Conservation (phyloP, 2,888 invertebrate genomes). For the Drosophila koepferae region DNA sequence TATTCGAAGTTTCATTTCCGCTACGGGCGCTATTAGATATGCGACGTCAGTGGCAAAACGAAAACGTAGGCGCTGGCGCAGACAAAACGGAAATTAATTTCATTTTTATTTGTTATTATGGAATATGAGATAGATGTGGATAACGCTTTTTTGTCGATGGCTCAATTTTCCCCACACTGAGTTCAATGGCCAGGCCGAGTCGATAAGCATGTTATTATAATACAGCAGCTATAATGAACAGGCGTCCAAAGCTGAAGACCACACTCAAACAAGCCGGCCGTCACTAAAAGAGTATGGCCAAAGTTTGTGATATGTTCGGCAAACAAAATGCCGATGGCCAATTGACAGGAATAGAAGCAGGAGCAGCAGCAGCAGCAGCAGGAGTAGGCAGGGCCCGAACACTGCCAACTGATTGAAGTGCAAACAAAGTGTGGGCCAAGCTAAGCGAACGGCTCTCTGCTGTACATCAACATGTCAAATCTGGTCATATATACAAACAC, state of each 20-base stretch:
- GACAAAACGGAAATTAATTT: constrained; percentile 73
- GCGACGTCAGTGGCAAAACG: constrained; percentile 30
- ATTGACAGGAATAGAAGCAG: constrained; percentile 54
- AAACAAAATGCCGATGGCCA: constrained; percentile 77
- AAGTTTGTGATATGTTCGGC: constrained; percentile 78
- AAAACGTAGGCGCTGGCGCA: constrained; percentile 27
- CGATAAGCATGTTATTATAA: constrained; percentile 76
- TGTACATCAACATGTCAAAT: constrained; percentile 46
- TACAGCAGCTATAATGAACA: constrained; percentile 66
- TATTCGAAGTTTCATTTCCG: constrained; percentile 69
- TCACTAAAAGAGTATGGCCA: constrained; percentile 46
- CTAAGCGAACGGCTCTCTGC: constrained; percentile 42
- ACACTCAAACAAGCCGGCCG: constrained; percentile 36
- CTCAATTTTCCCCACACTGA: constrained; percentile 27
- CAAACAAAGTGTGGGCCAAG: constrained; percentile 52
- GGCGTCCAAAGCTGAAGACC: constrained; percentile 59
- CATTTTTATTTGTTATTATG: constrained; percentile 69
- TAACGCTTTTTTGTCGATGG: constrained; percentile 35
- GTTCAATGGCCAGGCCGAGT: constrained; percentile 62
- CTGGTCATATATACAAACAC: neutral
- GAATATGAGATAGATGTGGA: constrained; percentile 58
- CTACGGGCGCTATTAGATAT: constrained; percentile 47
- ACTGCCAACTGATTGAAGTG: constrained; percentile 62
- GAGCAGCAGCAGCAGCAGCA: constrained; percentile 20
- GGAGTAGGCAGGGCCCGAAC: constrained; percentile 34